A percentile compares a stretch with the other conserved stretches of the same genome.
These are phyloP conservation scores for Atherix ibis DNA, from an alignment of 2,888 invertebrate species.

Conservation along the genomic window DNA sequence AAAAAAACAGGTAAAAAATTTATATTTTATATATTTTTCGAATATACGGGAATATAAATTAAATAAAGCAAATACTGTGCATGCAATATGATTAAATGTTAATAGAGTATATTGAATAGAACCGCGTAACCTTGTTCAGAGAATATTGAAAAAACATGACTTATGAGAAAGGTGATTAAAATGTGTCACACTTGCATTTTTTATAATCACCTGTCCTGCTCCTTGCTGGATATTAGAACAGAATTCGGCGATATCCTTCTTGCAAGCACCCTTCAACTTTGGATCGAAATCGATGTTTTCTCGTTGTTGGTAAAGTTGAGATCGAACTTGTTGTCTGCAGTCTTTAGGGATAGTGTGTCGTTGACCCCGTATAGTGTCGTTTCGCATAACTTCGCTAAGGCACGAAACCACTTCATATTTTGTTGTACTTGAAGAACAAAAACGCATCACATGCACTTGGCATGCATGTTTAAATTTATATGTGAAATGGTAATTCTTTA, in stretches of 20 bases:
- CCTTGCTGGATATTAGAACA: constrained; percentile 55
- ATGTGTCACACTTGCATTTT: constrained; percentile 21
- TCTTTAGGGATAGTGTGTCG: constrained; percentile 71
- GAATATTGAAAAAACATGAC: no score
- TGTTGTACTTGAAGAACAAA: constrained; percentile 52
- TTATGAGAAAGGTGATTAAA: no score
- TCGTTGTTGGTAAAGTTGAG: constrained; percentile 81
- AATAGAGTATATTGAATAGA: no score
- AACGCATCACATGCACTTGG: constrained; percentile 57
- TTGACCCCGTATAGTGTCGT: constrained; percentile 64
- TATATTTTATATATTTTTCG: no score
- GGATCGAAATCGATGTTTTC: constrained; percentile 81
- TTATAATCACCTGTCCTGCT: constrained; percentile 39
- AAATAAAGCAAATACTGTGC: no score
- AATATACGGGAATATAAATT: no score
- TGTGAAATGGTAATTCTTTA: constrained; percentile 87
- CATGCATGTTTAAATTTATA: constrained; percentile 92
- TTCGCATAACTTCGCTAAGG: constrained; percentile 70
- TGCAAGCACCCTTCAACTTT: constrained; percentile 66
- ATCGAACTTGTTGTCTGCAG: constrained; percentile 79
- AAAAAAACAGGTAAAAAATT: neutral
- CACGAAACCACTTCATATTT: constrained; percentile 52
- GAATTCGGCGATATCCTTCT: constrained; percentile 53
- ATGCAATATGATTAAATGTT: no score
- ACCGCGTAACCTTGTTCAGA: no score